Percentiles rank a stretch among this genome's conserved stretches.
Conservation (phyloP, 2,113 vertebrate species). For the Herpetotheres cachinnans region DNA sequence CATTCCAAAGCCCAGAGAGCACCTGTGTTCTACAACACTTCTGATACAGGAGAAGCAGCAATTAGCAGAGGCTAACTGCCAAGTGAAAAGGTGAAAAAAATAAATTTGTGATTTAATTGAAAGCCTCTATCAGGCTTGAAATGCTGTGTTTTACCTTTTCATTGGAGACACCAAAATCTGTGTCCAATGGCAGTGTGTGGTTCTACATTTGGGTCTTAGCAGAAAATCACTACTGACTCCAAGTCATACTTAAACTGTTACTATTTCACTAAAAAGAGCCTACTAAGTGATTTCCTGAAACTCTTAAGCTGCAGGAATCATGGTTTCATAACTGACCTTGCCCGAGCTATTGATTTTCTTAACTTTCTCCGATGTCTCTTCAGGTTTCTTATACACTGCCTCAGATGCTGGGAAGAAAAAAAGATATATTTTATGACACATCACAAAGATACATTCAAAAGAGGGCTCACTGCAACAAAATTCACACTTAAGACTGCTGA, state of each 20-base stretch:
- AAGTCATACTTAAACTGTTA: neutral
- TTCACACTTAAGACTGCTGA: neutral
- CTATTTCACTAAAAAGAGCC: neutral
- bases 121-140: neutral
- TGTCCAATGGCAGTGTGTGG: neutral
- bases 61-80: neutral
- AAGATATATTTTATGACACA: neutral
- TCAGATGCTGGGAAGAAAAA: slow-evolving; percentile 50
- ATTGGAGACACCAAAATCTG: neutral
- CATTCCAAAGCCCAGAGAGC: neutral
- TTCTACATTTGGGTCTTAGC: neutral
- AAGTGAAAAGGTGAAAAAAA: neutral
- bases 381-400: slow-evolving; percentile 5
- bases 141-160: neutral
- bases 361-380: slow-evolving; percentile 63
- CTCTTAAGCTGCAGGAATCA: neutral
- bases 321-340: slow-evolving; percentile 73
- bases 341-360: slow-evolving; percentile 75
- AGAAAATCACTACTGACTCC: neutral
- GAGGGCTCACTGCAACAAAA: neutral
- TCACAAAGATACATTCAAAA: neutral
- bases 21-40: neutral
- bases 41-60: neutral
- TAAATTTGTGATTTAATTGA: neutral
- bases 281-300: neutral